Evolutionary conservation across 2,797 vertebrate species (phyloP), one percentile per base, ranked within the genome.

Genomic region (Myotis myotis): DNA sequence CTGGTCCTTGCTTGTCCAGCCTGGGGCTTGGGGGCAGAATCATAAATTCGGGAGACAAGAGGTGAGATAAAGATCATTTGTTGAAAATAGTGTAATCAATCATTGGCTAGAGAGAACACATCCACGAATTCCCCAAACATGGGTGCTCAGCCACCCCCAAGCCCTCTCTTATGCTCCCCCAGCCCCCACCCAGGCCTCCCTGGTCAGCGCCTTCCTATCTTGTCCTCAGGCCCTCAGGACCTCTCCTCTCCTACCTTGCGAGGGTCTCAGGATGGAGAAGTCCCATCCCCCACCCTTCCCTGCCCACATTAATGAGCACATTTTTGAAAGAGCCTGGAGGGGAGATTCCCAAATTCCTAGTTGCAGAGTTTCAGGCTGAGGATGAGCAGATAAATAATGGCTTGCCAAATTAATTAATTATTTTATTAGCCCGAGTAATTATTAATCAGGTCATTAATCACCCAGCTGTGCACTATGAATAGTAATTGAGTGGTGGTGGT

Each of bases 341-440:
- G 75, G 92, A 94, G 94, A 97, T 68, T 84, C 95, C 92, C 93
- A 95, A 97, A 97, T 83, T 96, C 93, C 78, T 94, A 64, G 70
- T 64, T 93, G 93, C 82, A 71, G 78, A 95, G 89, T 94, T 97
- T 88, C 87, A 92, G 96, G 87, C 93, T 83, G 89, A 89, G 75
- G 88, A 96, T 92, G 96, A 96, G 64, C 87, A 96, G 95, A 97
- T 96, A 96, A 97, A 96, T 96, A 96, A 97, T 97, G 95, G 90
- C 96, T 97, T 96, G 94, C 95, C 92, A 96, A 96, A 96, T 97
- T 97, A 97, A 97, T 97, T 97, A 97, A 97, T 97, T 97, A 97
- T 97, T 97, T 97, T 97, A 97, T 97, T 97, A 97, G 93, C 96
- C 96, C 96, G 96, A 97, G 97, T 97, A 97, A 97, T 97, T 97